These are phyloP conservation scores for Cephus pulcher DNA, from an alignment of 2,888 invertebrate genomes.

Conservation along the genomic window DNA sequence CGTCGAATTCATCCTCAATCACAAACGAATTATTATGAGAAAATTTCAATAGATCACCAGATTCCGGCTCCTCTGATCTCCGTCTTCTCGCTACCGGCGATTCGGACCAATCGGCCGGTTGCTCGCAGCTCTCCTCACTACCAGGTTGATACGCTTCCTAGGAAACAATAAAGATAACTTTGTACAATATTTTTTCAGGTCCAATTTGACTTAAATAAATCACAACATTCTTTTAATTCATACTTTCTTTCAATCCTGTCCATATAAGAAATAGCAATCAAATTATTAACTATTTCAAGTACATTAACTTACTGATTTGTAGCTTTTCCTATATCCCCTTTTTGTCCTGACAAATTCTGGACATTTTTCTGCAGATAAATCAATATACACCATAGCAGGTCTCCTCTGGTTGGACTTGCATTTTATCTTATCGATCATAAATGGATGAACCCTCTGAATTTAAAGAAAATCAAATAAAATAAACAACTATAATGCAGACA, in stretches of 20 bases:
- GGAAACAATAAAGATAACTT: neutral
- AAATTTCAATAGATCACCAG: conserved; percentile 48
- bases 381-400: conserved; percentile 61
- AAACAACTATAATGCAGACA: conserved; percentile 5
- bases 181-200: neutral
- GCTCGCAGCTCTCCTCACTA: conserved; percentile 47
- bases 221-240: neutral
- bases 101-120: conserved; percentile 43
- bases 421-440: conserved; percentile 61
- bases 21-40: conserved; percentile 52
- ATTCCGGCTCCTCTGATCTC: conserved; percentile 51
- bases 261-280: neutral
- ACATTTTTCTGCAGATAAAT: conserved; percentile 53
- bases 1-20: conserved; percentile 62
- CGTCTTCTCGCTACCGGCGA: conserved; percentile 44
- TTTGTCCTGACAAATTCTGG: conserved; percentile 54
- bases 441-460: conserved; percentile 61
- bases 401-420: conserved; percentile 63
- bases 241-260: neutral
- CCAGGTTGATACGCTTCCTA: conserved; percentile 53
- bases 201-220: neutral
- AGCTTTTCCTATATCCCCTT: conserved; percentile 55
- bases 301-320: conserved; percentile 42
- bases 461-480: conserved; percentile 17
- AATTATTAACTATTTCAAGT: neutral